Conservation (phyloP, 2,113 vertebrate genomes). For the Notothenia coriiceps region DNA sequence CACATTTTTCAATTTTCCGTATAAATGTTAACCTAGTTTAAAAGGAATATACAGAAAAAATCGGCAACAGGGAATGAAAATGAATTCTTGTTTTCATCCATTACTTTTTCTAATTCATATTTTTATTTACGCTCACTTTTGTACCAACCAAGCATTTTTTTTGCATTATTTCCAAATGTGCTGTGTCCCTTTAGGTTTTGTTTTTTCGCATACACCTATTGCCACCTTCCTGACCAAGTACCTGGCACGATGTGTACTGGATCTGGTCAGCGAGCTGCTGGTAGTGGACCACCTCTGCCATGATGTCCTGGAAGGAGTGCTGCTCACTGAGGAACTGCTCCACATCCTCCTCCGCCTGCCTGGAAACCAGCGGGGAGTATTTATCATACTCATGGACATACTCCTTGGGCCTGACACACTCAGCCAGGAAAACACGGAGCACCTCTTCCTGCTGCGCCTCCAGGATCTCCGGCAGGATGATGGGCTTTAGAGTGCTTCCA, state of each 20-base stretch:
- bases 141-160: too few species aligned
- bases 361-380: conserved; percentile 85
- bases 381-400: conserved; percentile 87
- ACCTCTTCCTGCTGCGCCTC: conserved; percentile 83
- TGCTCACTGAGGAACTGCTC: conserved; percentile 85
- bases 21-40: too few species aligned
- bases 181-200: too few species aligned
- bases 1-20: background rate
- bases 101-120: too few species aligned
- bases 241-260: conserved; percentile 85
- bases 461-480: conserved; percentile 87
- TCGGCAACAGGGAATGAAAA: too few species aligned
- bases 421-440: conserved; percentile 78
- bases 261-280: conserved; percentile 88
- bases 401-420: conserved; percentile 82
- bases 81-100: too few species aligned
- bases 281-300: conserved; percentile 86
- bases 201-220: background rate
- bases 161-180: too few species aligned
- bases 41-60: too few species aligned
- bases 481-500: conserved; percentile 82
- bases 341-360: conserved; percentile 85
- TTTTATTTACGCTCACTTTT: too few species aligned
- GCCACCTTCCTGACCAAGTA: conserved; percentile 50
- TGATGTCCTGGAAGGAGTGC: conserved; percentile 85